These are phyloP conservation scores for Hemaris fuciformis DNA, from an alignment of 2,888 invertebrate genomes.

Conservation along the genomic window DNA sequence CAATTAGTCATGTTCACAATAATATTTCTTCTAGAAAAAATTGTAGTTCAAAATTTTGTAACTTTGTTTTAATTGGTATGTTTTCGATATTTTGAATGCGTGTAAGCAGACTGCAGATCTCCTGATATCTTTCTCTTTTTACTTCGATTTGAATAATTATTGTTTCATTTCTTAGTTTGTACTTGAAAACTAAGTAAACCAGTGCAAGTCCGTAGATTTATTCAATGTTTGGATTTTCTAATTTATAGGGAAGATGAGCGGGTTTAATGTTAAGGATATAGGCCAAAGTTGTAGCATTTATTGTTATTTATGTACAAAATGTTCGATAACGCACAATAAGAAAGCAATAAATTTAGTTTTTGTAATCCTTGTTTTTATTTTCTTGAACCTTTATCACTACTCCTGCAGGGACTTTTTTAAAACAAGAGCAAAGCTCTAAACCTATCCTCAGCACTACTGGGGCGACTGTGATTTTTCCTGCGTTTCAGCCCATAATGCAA, in stretches of 20 bases:
- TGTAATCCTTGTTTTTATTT: slow-evolving; percentile 3
- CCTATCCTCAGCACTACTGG: too few relatives aligned
- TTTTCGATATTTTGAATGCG: too few relatives aligned
- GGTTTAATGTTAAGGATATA: slow-evolving; percentile 20
- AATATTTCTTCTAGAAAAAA: background rate
- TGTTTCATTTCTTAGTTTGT: too few relatives aligned
- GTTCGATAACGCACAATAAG: slow-evolving; percentile 9
- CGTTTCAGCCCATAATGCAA: too few relatives aligned
- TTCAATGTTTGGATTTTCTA: background rate
- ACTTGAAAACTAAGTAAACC: background rate
- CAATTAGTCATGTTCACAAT: background rate
- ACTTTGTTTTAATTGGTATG: background rate
- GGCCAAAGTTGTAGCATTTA: slow-evolving; percentile 25
- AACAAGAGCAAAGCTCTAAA: too few relatives aligned
- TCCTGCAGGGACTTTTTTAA: too few relatives aligned
- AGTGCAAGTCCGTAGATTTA: background rate
- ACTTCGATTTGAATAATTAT: too few relatives aligned
- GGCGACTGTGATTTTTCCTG: too few relatives aligned
- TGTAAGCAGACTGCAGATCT: too few relatives aligned
- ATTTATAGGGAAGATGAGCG: background rate
- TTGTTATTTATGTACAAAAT: slow-evolving; percentile 21
- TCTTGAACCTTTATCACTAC: background rate
- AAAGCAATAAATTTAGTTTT: slow-evolving; percentile 15
- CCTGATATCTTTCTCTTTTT: too few relatives aligned
- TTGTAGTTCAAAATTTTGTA: background rate